A percentile compares a stretch with the other conserved stretches of the same genome.
Evolutionary conservation across 2,888 invertebrate genomes (phyloP).

Genomic region (Craniophora ligustri): DNA sequence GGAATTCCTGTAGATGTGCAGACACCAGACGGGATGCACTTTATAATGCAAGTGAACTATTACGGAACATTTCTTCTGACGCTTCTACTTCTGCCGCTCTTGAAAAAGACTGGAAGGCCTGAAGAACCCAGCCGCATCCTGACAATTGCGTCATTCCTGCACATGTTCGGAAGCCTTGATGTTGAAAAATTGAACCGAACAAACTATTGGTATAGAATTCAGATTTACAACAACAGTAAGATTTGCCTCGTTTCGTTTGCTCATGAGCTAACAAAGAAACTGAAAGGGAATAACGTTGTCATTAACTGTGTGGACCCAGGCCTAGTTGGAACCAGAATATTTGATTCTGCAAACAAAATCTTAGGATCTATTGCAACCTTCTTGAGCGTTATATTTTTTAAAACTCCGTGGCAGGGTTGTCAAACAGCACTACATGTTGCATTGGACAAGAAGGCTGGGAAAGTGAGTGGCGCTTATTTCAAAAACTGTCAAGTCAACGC

Average conservation of each 20-base stretch:
- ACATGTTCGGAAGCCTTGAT: conserved; percentile 62
- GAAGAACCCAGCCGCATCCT: conserved; percentile 70
- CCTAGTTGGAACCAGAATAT: conserved; percentile 92
- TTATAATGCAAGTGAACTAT: conserved; percentile 97
- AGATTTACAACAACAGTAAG: conserved; percentile 76
- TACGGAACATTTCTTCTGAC: conserved; percentile 94
- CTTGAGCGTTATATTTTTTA: conserved; percentile 75
- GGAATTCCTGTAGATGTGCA: conserved; percentile 74
- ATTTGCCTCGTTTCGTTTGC: conserved; percentile 90
- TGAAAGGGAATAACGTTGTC: conserved; percentile 90
- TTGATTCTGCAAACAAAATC: conserved; percentile 79
- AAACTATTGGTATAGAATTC: conserved; percentile 23
- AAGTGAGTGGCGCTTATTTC: conserved; percentile 87
- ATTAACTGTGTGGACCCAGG: conserved; percentile 95
- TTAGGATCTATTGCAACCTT: conserved; percentile 82
- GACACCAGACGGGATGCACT: conserved; percentile 93
- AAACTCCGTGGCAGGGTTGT: conserved; percentile 47
- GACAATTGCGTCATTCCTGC: conserved; percentile 86
- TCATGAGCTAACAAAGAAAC: conserved; percentile 90
- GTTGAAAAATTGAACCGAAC: conserved; percentile 51
- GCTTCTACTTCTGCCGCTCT: conserved; percentile 59
- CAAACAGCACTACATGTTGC: conserved; percentile 50
- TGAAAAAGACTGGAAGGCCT: conserved; percentile 59
- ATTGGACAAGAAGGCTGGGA: conserved; percentile 43
- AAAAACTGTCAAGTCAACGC: conserved; percentile 90